phyloP scores from a whole-genome alignment of 2,113 vertebrate species.

The Carollia perspicillata region DNA sequence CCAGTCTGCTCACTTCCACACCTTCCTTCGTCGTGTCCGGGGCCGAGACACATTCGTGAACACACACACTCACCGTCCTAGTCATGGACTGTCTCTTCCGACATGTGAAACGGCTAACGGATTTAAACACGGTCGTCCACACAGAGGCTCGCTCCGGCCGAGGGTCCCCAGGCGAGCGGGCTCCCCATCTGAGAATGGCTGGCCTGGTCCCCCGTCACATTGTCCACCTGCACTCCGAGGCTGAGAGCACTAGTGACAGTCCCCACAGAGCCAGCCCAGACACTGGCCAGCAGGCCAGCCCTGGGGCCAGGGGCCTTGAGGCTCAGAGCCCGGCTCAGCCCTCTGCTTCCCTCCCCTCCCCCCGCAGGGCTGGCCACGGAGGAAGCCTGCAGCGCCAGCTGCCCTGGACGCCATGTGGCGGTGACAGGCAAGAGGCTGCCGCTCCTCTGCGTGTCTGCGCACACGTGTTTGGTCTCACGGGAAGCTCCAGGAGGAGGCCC shows the following conservation, averaged over 20 bases:
- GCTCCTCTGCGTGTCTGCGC: background rate
- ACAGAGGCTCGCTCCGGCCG: background rate
- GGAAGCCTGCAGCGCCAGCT: background rate
- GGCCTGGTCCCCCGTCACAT: background rate
- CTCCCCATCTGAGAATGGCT: rapidly evolving
- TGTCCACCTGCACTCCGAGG: rapidly evolving
- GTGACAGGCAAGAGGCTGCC: background rate
- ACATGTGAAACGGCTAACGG: background rate
- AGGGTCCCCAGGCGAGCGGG: rapidly evolving
- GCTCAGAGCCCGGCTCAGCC: background rate
- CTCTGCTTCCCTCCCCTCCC: background rate
- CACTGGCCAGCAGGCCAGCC: background rate
- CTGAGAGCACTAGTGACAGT: rapidly evolving
- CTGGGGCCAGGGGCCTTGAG: background rate
- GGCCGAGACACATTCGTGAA: background rate
- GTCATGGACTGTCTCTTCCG: no score
- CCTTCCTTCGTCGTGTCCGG: background rate
- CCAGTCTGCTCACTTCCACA: rapidly evolving
- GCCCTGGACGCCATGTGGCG: background rate
- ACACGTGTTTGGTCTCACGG: rapidly evolving
- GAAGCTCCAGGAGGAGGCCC: background rate
- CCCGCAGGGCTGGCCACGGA: background rate
- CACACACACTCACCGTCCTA: background rate
- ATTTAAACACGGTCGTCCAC: background rate
- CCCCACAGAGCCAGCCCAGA: background rate